Evolutionary conservation across 2,888 invertebrate species (phyloP).

Genomic region (Synergus itoensis): DNA sequence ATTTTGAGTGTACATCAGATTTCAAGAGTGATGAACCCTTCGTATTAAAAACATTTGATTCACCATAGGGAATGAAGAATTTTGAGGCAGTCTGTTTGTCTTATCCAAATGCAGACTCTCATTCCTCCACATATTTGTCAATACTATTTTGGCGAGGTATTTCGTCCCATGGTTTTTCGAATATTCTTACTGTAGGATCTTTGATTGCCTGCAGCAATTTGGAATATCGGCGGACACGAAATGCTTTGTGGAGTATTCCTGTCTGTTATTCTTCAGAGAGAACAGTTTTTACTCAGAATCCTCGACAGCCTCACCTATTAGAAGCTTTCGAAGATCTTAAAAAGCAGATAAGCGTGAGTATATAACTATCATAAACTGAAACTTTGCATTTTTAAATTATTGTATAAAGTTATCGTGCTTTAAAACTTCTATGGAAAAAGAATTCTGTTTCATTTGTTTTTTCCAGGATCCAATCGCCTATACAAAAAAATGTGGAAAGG

Average conservation of each 20-base stretch:
- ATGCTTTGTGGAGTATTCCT: constrained; percentile 80
- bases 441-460: neutral
- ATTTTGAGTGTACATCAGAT: too few species aligned
- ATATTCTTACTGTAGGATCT: constrained; percentile 81
- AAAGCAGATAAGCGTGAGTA: constrained; percentile 67
- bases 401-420: neutral
- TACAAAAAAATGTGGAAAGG: constrained; percentile 60
- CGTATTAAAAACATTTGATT: constrained; percentile 26
- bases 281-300: constrained; percentile 82
- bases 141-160: constrained; percentile 78
- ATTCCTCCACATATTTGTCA: constrained; percentile 73
- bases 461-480: constrained; percentile 63
- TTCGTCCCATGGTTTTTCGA: constrained; percentile 78
- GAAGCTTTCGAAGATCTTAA: constrained; percentile 78
- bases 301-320: constrained; percentile 79
- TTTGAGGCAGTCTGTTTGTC: constrained; percentile 72
- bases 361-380: neutral
- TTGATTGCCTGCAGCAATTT: constrained; percentile 83
- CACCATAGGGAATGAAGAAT: constrained; percentile 73
- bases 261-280: constrained; percentile 83
- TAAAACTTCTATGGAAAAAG: neutral
- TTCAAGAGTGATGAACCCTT: neutral
- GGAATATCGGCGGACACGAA: constrained; percentile 78
- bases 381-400: neutral
- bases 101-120: constrained; percentile 57